Percentiles rank a stretch among this genome's conserved stretches.
These are phyloP conservation scores for Alethe diademata DNA, from an alignment of 2,113 vertebrate genomes.

Conservation along the genomic window DNA sequence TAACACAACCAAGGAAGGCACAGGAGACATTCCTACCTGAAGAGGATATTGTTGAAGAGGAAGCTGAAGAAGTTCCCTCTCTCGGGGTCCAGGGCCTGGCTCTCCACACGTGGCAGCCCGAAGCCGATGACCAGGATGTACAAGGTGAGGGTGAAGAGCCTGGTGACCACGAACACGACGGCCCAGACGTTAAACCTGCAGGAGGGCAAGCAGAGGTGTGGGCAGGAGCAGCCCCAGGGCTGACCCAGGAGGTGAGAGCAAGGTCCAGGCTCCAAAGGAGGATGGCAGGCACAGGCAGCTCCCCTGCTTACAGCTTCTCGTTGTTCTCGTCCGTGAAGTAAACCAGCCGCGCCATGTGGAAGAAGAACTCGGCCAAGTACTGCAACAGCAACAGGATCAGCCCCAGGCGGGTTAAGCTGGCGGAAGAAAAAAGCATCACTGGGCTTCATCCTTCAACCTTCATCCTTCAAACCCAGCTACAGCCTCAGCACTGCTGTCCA, in stretches of 20 bases:
- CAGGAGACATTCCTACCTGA: constrained; percentile 77
- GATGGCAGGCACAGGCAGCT: neutral
- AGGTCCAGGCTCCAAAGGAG: neutral
- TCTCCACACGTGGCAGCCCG: constrained; percentile 87
- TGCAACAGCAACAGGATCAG: constrained; percentile 90
- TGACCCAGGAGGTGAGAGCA: neutral
- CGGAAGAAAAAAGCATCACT: neutral
- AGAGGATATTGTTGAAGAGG: constrained; percentile 86
- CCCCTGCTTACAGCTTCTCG: constrained; percentile 86
- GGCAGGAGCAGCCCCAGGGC: neutral
- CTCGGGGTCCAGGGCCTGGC: constrained; percentile 85
- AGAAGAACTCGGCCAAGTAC: constrained; percentile 88
- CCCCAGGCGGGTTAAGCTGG: constrained; percentile 89
- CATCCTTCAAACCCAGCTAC: neutral
- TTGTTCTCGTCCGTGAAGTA: constrained; percentile 94
- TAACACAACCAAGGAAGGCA: neutral
- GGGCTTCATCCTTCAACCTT: accelerated
- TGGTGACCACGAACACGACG: constrained; percentile 86
- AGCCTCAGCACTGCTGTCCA: neutral
- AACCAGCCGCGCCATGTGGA: constrained; percentile 89
- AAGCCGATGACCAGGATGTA: constrained; percentile 93
- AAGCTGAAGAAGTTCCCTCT: constrained; percentile 81
- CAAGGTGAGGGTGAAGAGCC: constrained; percentile 90
- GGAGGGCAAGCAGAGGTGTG: neutral
- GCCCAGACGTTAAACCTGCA: constrained; percentile 93